These are phyloP conservation scores for Cotesia vestalis DNA, from an alignment of 1,140 invertebrate genomes.

Conservation along the genomic window DNA sequence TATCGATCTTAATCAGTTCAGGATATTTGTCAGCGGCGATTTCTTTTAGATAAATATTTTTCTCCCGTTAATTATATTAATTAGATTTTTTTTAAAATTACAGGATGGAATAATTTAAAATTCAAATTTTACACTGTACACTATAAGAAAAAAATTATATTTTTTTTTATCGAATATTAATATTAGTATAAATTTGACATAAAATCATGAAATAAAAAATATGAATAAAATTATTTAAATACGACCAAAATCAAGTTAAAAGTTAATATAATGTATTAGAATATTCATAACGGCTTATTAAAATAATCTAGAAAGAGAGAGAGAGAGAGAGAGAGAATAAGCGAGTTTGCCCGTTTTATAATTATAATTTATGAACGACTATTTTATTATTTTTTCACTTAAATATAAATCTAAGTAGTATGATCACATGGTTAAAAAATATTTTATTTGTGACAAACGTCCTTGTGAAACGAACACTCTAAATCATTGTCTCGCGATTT, in stretches of 20 bases:
- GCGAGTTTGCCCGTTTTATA: not conserved
- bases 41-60: conserved; percentile 2
- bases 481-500: conserved; percentile 5
- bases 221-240: too few relatives aligned
- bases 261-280: too few relatives aligned
- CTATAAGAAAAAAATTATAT: not conserved
- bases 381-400: not conserved
- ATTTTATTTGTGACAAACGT: not conserved
- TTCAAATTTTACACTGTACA: too few relatives aligned
- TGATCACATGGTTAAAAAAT: not conserved
- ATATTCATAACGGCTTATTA: conserved; percentile 9
- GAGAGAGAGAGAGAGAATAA: not conserved
- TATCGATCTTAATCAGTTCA: conserved; percentile 8
- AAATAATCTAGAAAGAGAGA: not conserved
- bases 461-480: not conserved
- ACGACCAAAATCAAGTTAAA: too few relatives aligned
- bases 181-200: not conserved
- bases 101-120: too few relatives aligned
- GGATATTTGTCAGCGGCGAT: conserved; percentile 1
- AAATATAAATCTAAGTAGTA: not conserved
- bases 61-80: not conserved
- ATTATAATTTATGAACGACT: too few relatives aligned
- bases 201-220: conserved; percentile 2
- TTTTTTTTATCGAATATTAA: not conserved
- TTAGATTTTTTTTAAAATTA: too few relatives aligned